Evolutionary conservation across 2,888 invertebrate genomes (phyloP).

Genomic region (Coremacera marginata): DNA sequence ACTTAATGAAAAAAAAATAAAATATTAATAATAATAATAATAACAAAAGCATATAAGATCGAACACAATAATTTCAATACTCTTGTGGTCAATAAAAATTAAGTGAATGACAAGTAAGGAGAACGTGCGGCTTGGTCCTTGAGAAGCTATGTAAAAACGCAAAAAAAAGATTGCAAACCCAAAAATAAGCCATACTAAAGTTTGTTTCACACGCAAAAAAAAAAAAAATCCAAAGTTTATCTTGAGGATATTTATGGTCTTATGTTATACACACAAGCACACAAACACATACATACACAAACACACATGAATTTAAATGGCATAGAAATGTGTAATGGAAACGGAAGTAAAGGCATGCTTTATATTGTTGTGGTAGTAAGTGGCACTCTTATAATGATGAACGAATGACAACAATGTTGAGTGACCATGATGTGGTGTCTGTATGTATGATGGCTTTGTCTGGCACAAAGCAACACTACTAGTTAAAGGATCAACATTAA

Average conservation of each 20-base stretch:
- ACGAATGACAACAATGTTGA: too few species aligned
- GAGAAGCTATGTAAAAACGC: neutral
- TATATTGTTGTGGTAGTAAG: too few species aligned
- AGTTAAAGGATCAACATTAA: too few species aligned
- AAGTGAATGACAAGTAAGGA: conserved; percentile 15
- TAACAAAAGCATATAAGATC: neutral
- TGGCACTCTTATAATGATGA: too few species aligned
- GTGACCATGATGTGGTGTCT: too few species aligned
- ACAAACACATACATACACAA: neutral
- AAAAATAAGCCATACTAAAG: conserved; percentile 14
- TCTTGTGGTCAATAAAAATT: conserved; percentile 27
- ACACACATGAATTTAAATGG: neutral
- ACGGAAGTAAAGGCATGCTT: too few species aligned
- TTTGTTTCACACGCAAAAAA: conserved; percentile 17
- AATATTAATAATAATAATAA: neutral
- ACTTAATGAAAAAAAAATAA: neutral
- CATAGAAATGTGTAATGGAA: too few species aligned
- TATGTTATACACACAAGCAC: neutral
- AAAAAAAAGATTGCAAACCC: neutral
- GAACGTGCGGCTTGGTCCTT: neutral
- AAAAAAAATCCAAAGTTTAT: conserved; percentile 12
- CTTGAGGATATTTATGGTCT: conserved; percentile 26
- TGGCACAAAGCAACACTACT: too few species aligned
- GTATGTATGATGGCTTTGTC: too few species aligned
- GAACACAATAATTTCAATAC: conserved; percentile 6